Evolutionary conservation across 2,113 vertebrate genomes (phyloP).

Genomic region (Apteryx mantelli): DNA sequence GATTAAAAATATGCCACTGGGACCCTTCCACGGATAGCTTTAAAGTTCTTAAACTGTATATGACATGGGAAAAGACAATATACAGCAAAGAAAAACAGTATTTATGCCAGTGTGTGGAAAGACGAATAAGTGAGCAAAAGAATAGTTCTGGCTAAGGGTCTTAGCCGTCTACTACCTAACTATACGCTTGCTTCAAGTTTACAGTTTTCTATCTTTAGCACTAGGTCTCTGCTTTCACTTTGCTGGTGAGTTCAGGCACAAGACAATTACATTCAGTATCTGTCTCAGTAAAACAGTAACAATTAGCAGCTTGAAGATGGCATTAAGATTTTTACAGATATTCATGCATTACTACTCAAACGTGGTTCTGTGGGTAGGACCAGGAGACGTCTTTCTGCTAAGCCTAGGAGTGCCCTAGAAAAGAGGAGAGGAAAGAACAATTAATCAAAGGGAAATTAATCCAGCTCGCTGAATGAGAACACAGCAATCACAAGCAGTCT

Average conservation of each 20-base stretch:
- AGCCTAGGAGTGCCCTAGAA: conserved; percentile 92
- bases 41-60: neutral
- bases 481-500: neutral
- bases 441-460: conserved; percentile 2
- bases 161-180: neutral
- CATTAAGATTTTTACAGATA: conserved; percentile 30
- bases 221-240: conserved; percentile 52
- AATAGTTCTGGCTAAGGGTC: neutral
- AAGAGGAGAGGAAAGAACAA: neutral
- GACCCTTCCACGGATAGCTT: neutral
- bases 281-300: conserved; percentile 79
- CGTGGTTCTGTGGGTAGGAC: conserved; percentile 86
- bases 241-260: conserved; percentile 84
- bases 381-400: conserved; percentile 90
- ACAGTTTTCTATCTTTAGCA: conserved; percentile 47
- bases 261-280: conserved; percentile 82
- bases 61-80: conserved; percentile 25
- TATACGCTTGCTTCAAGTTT: conserved; percentile 39
- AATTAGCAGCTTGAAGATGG: conserved; percentile 81
- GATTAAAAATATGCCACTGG: neutral
- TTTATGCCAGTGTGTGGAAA: neutral
- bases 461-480: neutral
- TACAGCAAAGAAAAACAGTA: conserved; percentile 17
- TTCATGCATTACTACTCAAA: conserved; percentile 82
- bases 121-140: neutral